These are phyloP conservation scores for Triplophysa dalaica DNA, from an alignment of 2,113 vertebrate species.

Conservation along the genomic window DNA sequence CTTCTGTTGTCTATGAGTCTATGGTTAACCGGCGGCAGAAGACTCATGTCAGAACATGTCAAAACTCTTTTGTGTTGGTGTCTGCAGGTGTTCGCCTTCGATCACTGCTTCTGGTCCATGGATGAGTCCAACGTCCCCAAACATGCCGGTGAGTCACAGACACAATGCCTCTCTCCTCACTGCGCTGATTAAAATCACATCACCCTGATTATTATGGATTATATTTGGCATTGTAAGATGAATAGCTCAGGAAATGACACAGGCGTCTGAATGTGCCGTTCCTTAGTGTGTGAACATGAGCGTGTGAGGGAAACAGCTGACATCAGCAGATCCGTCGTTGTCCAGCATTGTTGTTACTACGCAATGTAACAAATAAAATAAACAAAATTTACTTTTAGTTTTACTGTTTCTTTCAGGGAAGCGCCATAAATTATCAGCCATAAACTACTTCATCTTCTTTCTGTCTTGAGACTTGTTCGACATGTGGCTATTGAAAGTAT, in stretches of 20 bases:
- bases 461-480: too few species aligned
- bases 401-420: too few species aligned
- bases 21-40: not conserved
- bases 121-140: slow-evolving; percentile 93
- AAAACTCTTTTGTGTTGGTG: not conserved
- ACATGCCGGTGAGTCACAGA: slow-evolving; percentile 87
- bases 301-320: too few species aligned
- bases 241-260: slow-evolving; percentile 12
- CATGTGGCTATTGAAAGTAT: too few species aligned
- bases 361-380: too few species aligned
- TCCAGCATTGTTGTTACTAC: too few species aligned
- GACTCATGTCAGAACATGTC: not conserved
- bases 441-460: too few species aligned
- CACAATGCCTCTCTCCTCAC: slow-evolving; percentile 5
- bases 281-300: not conserved
- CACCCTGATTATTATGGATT: slow-evolving; percentile 27
- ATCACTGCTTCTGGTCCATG: slow-evolving; percentile 99
- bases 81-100: slow-evolving; percentile 94
- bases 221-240: not conserved
- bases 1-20: slow-evolving; percentile 25
- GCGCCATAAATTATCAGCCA: too few species aligned
- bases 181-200: slow-evolving; percentile 24
- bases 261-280: not conserved
- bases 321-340: too few species aligned
- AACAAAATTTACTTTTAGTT: too few species aligned